phyloP scores from a whole-genome alignment of 2,113 vertebrate species.

The Colius striatus region DNA sequence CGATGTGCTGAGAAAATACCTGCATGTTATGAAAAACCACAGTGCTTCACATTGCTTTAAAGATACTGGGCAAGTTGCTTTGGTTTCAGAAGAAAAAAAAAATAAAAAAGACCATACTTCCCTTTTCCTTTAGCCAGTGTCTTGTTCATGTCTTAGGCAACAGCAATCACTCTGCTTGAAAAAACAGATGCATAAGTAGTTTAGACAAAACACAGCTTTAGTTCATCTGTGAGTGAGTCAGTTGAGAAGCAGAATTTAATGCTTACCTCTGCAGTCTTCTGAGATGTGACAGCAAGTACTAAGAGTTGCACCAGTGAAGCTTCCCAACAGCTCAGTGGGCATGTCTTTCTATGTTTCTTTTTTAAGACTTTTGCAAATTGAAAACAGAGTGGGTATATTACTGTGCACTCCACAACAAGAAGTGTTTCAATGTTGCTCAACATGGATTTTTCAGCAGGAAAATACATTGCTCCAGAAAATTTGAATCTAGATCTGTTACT shows the following conservation, averaged over 20 bases:
- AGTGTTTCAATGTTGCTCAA: neutral
- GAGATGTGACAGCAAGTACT: neutral
- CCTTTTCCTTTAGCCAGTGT: neutral
- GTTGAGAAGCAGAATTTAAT: neutral
- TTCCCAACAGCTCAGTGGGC: neutral
- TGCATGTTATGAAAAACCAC: slow-evolving; percentile 13
- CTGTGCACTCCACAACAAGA: neutral
- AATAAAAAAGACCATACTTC: neutral
- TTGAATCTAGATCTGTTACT: neutral
- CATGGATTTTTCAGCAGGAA: too few species aligned
- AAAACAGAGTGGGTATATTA: neutral
- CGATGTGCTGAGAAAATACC: neutral
- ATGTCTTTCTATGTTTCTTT: neutral
- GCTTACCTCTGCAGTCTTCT: neutral
- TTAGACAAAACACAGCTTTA: neutral
- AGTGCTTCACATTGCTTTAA: neutral
- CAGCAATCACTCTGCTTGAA: neutral
- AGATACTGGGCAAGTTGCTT: neutral
- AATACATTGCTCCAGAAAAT: neutral
- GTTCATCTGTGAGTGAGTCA: neutral
- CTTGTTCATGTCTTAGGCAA: neutral
- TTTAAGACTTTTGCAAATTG: neutral
- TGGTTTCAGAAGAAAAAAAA: slow-evolving; percentile 2
- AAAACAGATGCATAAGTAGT: neutral
- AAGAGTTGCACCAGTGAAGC: neutral